These are phyloP conservation scores for Silurus asotus DNA, from an alignment of 2,113 vertebrate species.

Conservation along the genomic window DNA sequence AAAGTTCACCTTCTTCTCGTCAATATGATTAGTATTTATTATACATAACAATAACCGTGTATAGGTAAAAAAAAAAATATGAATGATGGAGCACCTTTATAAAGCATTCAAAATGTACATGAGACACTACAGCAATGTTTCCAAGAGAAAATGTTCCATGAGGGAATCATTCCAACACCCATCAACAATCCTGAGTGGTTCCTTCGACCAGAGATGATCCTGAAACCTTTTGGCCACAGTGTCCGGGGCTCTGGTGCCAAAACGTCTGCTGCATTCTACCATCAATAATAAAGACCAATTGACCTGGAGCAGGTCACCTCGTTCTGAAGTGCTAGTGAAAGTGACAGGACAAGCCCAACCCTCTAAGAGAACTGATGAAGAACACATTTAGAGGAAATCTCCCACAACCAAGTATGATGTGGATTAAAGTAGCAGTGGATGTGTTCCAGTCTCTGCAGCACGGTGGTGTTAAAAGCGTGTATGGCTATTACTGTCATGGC, in stretches of 20 bases:
- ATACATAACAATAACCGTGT: background rate
- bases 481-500: constrained; percentile 12
- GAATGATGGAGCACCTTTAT: background rate
- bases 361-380: background rate
- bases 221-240: background rate
- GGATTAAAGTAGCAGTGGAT: constrained; percentile 9
- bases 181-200: background rate
- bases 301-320: background rate
- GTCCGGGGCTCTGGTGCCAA: background rate
- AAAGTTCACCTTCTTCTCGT: background rate
- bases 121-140: background rate
- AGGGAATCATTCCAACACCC: too few species aligned
- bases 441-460: background rate
- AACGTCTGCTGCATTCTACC: background rate
- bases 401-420: background rate
- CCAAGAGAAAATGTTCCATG: background rate
- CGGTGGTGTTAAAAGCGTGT: background rate
- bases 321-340: background rate
- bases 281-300: too few species aligned
- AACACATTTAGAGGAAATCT: constrained; percentile 2
- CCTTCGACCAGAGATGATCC: background rate
- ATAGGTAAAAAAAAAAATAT: background rate
- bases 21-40: background rate
- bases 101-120: background rate
- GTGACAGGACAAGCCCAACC: background rate